Base-by-base conservation (phyloP, 2,113 vertebrate genomes). In the Paedocypris sp. region DNA sequence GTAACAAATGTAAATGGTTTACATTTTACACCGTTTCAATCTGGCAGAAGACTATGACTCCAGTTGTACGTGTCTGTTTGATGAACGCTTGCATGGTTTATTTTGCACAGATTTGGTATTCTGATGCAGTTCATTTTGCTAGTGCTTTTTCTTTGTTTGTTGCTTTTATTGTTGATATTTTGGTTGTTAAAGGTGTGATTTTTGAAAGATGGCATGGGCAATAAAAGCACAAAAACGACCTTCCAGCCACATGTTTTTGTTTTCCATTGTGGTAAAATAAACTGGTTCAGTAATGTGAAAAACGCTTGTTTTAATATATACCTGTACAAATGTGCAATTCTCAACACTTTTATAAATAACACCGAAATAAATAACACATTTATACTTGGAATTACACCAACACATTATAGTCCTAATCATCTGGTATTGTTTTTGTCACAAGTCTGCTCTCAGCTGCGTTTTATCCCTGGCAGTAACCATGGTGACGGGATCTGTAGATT, bases 391-490 rank as follows among this genome's bases (percentile, higher is more conserved):
- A 50, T 29, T 62, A 18, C 51, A 39, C 22, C 8, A 38, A 8
- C 2, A 33, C 16, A 23, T 49, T 48, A 1, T 18, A 12, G 15
- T 53, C 50, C 10, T 5, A 6, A 54, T 41, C 22, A 29, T 56
- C 36, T 56, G 23, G 35, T 56, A 28, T 28, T 39, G 33, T 56
- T 43, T 22, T 51, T 18, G 12, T 36, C 16, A 36, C 12, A 53
- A 38, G 23, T 39, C 38, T 51, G 2, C 43, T 25, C 6, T 26
- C 13, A 66, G 29, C 13, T 35, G 19, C 15, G 28, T 51, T 12
- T 11, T 20, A 87, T 87, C 85, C 50, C 87, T 87, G n/a, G 85
- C 83, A 3, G 88, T 90, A 73, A 89, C 86, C 86, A 90, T 91
- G 71, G 85, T 85, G 28, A 91, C 90, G 61, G 88, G 86, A 36